phyloP scores from a whole-genome alignment of 2,797 vertebrate species.

The Huso huso region DNA sequence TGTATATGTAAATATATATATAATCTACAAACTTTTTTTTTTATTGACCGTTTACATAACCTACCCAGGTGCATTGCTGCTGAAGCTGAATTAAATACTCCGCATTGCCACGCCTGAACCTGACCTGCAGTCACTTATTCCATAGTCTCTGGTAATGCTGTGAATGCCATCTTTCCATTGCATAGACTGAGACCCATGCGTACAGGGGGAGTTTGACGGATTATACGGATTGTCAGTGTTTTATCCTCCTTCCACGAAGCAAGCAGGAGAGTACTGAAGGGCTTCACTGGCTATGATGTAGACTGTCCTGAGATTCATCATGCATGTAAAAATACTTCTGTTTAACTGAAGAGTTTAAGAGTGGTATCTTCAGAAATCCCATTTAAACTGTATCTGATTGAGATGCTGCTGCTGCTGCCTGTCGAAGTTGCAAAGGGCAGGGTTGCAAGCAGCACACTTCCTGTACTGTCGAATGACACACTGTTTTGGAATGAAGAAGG shows the following conservation, averaged over 20 bases:
- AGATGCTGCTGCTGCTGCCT: background rate
- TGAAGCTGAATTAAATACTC: background rate
- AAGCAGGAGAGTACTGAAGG: too few relatives aligned
- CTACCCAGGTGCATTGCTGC: background rate
- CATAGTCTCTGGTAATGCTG: background rate
- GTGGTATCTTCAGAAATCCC: too few relatives aligned
- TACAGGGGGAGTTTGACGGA: background rate
- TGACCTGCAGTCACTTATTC: background rate
- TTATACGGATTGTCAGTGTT: background rate
- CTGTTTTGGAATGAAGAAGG: slow-evolving; percentile 48
- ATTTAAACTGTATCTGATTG: background rate
- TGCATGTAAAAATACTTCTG: too few relatives aligned
- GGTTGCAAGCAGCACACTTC: slow-evolving; percentile 43
- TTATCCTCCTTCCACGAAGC: too few relatives aligned
- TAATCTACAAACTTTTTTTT: too few relatives aligned
- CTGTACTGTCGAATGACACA: slow-evolving; percentile 59
- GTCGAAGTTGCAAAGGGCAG: slow-evolving; percentile 25
- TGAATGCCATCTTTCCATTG: background rate
- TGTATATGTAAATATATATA: too few relatives aligned
- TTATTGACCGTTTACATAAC: too few relatives aligned
- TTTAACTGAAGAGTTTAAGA: too few relatives aligned
- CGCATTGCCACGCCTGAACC: too few relatives aligned
- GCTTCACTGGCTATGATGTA: too few relatives aligned
- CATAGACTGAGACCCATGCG: background rate
- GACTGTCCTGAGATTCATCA: too few relatives aligned